These are phyloP conservation scores for Sphaerophoria taeniata DNA, from an alignment of 2,888 invertebrate species.

Conservation along the genomic window DNA sequence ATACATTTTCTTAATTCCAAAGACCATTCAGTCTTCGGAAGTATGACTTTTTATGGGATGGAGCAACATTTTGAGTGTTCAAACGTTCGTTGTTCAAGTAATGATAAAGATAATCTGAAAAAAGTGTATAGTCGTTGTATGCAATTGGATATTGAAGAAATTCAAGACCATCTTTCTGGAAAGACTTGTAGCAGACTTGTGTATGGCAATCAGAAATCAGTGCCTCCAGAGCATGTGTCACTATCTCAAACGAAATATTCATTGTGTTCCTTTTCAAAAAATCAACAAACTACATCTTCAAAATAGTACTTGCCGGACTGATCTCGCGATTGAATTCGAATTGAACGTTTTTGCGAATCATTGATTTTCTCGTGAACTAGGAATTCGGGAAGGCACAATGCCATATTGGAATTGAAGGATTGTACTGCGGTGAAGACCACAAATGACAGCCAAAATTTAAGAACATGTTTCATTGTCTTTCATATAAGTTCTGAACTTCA, in stretches of 20 bases:
- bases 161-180: neutral
- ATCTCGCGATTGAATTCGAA: neutral
- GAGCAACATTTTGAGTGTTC: neutral
- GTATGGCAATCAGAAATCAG: neutral
- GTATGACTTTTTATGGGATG: neutral
- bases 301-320: neutral
- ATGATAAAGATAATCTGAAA: neutral
- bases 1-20: neutral
- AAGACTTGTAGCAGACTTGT: neutral
- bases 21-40: neutral
- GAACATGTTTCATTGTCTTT: neutral
- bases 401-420: neutral
- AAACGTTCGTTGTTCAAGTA: neutral
- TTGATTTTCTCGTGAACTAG: neutral
- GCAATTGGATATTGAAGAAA: neutral
- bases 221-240: neutral
- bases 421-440: neutral
- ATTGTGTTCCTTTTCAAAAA: conserved; percentile 4
- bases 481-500: too few species aligned
- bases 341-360: neutral
- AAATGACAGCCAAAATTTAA: neutral
- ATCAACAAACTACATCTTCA: neutral
- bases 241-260: conserved; percentile 21
- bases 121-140: neutral
- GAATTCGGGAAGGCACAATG: neutral